Conservation (phyloP, 2,797 vertebrate species). For the Sus cebifrons region DNA sequence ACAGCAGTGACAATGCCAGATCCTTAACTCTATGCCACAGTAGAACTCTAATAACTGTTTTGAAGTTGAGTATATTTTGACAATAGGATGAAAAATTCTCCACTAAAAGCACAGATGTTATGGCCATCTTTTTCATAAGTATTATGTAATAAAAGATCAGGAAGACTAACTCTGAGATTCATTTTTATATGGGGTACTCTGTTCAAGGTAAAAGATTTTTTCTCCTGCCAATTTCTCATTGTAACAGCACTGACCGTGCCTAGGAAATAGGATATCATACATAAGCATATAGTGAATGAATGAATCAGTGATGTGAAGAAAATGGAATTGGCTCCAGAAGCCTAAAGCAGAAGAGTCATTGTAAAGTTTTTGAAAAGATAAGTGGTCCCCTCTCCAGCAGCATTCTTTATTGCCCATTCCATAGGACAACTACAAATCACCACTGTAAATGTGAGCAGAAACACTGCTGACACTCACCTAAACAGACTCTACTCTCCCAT, state of each 20-base stretch:
- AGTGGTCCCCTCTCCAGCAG: not conserved
- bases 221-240: not conserved
- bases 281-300: not conserved
- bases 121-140: not conserved
- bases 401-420: not conserved
- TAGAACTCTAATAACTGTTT: not conserved
- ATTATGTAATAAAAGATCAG: not conserved
- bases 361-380: not conserved
- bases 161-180: constrained; percentile 30
- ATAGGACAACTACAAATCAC: not conserved
- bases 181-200: not conserved
- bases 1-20: too few relatives aligned
- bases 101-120: constrained; percentile 1
- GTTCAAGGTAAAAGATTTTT: not conserved
- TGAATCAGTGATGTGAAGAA: not conserved
- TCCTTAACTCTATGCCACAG: too few relatives aligned
- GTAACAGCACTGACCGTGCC: not conserved
- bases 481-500: not conserved
- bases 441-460: not conserved
- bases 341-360: not conserved
- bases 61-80: not conserved
- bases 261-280: not conserved
- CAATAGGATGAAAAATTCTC: constrained; percentile 25
- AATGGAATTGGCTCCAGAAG: not conserved
- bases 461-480: not conserved